phyloP scores from a whole-genome alignment of 2,888 invertebrate genomes.

The Allacma fusca region DNA sequence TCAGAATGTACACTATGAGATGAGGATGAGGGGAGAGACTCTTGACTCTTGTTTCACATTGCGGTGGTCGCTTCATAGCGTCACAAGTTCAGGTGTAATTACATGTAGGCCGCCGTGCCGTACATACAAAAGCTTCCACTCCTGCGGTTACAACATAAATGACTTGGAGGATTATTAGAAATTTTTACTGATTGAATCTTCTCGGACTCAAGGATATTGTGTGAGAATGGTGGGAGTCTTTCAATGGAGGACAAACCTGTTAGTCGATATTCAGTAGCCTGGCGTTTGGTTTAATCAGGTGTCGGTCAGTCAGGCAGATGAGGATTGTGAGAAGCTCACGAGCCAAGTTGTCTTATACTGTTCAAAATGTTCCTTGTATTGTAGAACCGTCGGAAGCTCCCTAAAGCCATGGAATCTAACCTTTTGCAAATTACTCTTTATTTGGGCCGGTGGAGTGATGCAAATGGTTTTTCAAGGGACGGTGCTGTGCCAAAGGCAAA shows the following conservation, averaged over 20 bases:
- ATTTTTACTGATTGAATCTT: not conserved
- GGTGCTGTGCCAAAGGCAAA: slow-evolving; percentile 27
- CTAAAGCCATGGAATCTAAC: slow-evolving; percentile 33
- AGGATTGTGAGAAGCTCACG: too few species aligned
- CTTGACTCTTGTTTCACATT: too few species aligned
- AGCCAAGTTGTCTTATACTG: too few species aligned
- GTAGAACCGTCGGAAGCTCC: slow-evolving; percentile 28
- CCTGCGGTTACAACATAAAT: not conserved
- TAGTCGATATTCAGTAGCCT: slow-evolving; percentile 1
- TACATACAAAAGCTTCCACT: too few species aligned
- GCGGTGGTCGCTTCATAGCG: too few species aligned
- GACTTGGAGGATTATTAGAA: slow-evolving; percentile 3
- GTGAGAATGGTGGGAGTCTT: not conserved
- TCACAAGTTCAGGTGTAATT: too few species aligned
- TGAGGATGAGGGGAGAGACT: too few species aligned
- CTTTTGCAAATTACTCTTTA: slow-evolving; percentile 40
- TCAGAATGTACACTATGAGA: too few species aligned
- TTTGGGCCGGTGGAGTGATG: slow-evolving; percentile 29
- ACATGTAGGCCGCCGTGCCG: too few species aligned
- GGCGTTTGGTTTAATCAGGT: not conserved
- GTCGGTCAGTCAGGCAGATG: slow-evolving; percentile 13
- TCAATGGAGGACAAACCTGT: slow-evolving; percentile 1
- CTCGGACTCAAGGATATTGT: not conserved
- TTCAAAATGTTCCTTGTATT: too few species aligned
- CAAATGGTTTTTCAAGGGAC: slow-evolving; percentile 19